These are phyloP conservation scores for Microcebus ravelobensis DNA, from an alignment of 2,113 vertebrate genomes.

Conservation along the genomic window DNA sequence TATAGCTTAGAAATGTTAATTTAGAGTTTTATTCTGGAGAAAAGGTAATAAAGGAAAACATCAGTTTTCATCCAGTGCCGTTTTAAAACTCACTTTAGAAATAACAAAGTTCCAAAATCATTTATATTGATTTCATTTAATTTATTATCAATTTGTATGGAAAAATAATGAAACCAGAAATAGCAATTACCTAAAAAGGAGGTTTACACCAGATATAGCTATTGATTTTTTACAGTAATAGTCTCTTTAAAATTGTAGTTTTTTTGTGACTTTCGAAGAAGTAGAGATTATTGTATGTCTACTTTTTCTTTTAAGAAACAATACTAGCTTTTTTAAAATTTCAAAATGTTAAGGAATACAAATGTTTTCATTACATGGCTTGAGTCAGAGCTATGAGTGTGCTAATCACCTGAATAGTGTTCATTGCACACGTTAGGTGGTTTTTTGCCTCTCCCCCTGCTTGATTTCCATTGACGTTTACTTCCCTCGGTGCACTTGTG, in stretches of 20 bases:
- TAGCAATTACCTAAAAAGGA: not conserved
- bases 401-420: too few relatives aligned
- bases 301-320: not conserved
- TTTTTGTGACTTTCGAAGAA: not conserved
- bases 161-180: conserved; percentile 34
- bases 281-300: not conserved
- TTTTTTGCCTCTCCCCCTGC: too few relatives aligned
- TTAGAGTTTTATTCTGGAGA: not conserved
- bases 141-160: not conserved
- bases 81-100: not conserved
- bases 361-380: too few relatives aligned
- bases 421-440: too few relatives aligned
- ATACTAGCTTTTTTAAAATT: too few relatives aligned
- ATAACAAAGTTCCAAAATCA: not conserved
- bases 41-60: not conserved
- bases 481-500: too few relatives aligned
- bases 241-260: not conserved
- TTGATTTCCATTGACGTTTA: too few relatives aligned
- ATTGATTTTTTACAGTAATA: not conserved
- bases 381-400: too few relatives aligned
- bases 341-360: too few relatives aligned
- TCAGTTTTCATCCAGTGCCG: not conserved
- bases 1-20: not conserved
- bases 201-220: not conserved
- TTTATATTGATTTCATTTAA: not conserved